Conservation (phyloP, 1,140 invertebrate genomes). For the Matsumurasca onukii region DNA sequence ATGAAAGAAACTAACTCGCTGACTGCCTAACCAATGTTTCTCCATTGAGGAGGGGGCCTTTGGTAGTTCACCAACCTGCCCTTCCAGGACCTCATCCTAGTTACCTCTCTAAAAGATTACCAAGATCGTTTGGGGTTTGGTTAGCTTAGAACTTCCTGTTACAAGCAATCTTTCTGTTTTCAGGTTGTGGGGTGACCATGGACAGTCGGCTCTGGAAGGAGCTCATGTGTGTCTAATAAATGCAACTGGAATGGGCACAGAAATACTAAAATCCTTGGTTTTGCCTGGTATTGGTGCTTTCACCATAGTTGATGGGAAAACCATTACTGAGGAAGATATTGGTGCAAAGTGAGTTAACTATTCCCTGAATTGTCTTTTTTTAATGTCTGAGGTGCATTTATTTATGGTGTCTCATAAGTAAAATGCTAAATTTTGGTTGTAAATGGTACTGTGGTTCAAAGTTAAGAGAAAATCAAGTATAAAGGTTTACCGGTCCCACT, state of each 20-base stretch:
- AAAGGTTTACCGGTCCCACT: no score
- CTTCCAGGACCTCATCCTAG: no score
- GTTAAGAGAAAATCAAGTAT: no score
- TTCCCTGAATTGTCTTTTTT: neutral
- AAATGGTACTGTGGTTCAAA: neutral
- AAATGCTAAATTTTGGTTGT: neutral
- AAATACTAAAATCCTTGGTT: slow-evolving; percentile 92
- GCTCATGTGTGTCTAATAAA: slow-evolving; percentile 94
- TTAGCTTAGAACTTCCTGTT: no score
- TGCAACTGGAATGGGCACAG: slow-evolving; percentile 91
- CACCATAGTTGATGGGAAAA: slow-evolving; percentile 90
- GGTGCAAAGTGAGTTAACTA: slow-evolving; percentile 78
- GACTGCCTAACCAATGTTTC: no score
- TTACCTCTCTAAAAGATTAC: no score
- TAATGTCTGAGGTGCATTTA: neutral
- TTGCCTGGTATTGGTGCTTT: slow-evolving; percentile 95
- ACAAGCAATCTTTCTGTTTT: slow-evolving; percentile 34
- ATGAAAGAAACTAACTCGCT: neutral
- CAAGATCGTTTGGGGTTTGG: no score
- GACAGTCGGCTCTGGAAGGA: slow-evolving; percentile 83
- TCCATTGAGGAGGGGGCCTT: no score
- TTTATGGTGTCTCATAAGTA: no score
- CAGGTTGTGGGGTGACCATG: slow-evolving; percentile 97
- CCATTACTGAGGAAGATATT: slow-evolving; percentile 85
- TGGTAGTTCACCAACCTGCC: no score